Base-by-base conservation (phyloP, 2,888 invertebrate genomes). In the Schizotus pectinicornis region DNA sequence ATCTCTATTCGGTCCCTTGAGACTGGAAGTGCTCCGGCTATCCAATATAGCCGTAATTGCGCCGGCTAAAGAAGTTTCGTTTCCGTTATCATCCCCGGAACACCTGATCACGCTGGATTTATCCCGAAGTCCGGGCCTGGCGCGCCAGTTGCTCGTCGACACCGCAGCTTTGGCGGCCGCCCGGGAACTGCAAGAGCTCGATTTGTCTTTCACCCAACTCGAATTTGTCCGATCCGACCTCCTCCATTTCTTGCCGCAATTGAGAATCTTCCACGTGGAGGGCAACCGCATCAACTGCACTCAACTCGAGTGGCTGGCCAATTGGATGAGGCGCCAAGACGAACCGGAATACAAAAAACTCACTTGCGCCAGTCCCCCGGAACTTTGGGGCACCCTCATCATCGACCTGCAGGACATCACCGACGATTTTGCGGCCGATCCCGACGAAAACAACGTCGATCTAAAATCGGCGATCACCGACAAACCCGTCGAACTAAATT, bases 221-320 rank as follows among this genome's bases (percentile, higher is more conserved):
- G 84, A 85, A 50, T 82, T 82, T 62, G 81, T 93, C 49, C 84
- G 89, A 62, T 84, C 85, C 54, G 89, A 90, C 74, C 80, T 92
- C 55, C 79, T 88, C 45, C 86, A 86, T 71, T 86, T 87, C 73
- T 82, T 92, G 63, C 88, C 88, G 0, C 87, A 89, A 72, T 76
- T 93, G 46, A 85, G 86, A 66, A 82, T 84, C 12, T 77, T 92
- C 43, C 83, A 87, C 67, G 76, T 93, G 54, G 84, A 85, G 53
- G 89, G 87, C 3, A 93, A 93, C 75, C 82, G 84, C 14, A 85
- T 91, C 79, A 86, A 88, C 71, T 93, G 92, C 75, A 85, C 82
- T 42, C 82, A 85, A 30, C 81, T 88, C 58, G 78, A 85, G 61
- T 89, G 88, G 88, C 72, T 88, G 0, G 86, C 84, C 30, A 83